These are phyloP conservation scores for Pipistrellus kuhlii DNA, from an alignment of 2,797 vertebrate genomes.

Conservation along the genomic window DNA sequence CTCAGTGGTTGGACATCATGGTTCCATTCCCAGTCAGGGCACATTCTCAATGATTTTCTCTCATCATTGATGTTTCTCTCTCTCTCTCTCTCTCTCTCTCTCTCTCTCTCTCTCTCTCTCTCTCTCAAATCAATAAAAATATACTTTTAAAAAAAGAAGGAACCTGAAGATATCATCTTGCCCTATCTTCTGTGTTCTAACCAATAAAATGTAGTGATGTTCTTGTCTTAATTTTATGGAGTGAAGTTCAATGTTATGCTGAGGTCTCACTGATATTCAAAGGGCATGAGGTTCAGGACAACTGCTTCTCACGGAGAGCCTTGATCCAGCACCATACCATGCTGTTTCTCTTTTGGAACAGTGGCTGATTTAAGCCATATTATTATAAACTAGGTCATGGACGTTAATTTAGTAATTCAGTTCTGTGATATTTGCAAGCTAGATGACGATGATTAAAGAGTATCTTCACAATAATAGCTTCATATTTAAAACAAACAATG, in stretches of 20 bases:
- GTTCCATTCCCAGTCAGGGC: too few relatives aligned
- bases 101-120: too few relatives aligned
- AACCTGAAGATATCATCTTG: neutral
- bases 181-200: neutral
- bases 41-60: too few relatives aligned
- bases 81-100: too few relatives aligned
- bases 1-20: too few relatives aligned
- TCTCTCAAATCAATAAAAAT: too few relatives aligned
- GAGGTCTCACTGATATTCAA: neutral
- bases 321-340: neutral
- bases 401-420: constrained; percentile 45
- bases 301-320: neutral
- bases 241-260: neutral
- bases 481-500: constrained; percentile 35
- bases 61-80: too few relatives aligned
- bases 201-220: neutral
- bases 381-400: constrained; percentile 50
- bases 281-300: neutral
- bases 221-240: constrained; percentile 19
- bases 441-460: constrained; percentile 31
- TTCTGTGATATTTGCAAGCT: constrained; percentile 38
- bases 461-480: constrained; percentile 4
- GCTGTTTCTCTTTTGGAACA: constrained; percentile 5
- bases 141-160: neutral
- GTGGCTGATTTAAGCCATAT: neutral